These are phyloP conservation scores for Lota lota DNA, from an alignment of 2,113 vertebrate genomes.

Conservation along the genomic window DNA sequence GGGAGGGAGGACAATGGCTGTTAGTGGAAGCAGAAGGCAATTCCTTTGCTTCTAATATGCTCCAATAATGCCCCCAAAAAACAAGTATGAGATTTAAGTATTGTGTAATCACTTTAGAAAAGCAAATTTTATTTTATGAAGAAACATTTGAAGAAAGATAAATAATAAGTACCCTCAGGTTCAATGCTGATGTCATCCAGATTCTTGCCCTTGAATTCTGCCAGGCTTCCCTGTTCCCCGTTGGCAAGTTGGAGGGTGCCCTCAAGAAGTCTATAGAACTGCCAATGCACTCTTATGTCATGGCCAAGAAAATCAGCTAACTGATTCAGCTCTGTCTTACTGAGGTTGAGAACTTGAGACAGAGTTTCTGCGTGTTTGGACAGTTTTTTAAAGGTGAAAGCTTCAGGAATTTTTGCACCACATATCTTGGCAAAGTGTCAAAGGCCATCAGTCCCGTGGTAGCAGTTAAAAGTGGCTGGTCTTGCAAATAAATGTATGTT, in stretches of 20 bases:
- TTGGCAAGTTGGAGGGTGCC: slow-evolving; percentile 30
- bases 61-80: neutral
- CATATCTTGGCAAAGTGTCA: slow-evolving; percentile 18
- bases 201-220: slow-evolving; percentile 37
- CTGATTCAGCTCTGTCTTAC: slow-evolving; percentile 36
- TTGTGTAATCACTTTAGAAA: too few species aligned
- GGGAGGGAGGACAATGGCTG: neutral
- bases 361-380: slow-evolving; percentile 39
- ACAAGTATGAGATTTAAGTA: too few species aligned
- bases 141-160: neutral
- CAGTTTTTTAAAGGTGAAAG: slow-evolving; percentile 33
- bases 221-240: slow-evolving; percentile 27
- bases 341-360: slow-evolving; percentile 40
- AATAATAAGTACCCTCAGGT: slow-evolving; percentile 16
- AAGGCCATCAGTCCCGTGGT: slow-evolving; percentile 37
- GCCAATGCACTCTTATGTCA: slow-evolving; percentile 27
- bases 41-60: neutral
- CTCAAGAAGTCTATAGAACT: slow-evolving; percentile 32
- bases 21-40: slow-evolving; percentile 4
- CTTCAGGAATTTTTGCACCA: slow-evolving; percentile 25
- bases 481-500: slow-evolving; percentile 28
- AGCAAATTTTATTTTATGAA: too few species aligned
- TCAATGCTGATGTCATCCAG: slow-evolving; percentile 31
- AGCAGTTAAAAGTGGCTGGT: slow-evolving; percentile 19
- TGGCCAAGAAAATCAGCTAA: slow-evolving; percentile 35